Conservation (phyloP, 2,797 vertebrate species). For the Remorina albescens region DNA sequence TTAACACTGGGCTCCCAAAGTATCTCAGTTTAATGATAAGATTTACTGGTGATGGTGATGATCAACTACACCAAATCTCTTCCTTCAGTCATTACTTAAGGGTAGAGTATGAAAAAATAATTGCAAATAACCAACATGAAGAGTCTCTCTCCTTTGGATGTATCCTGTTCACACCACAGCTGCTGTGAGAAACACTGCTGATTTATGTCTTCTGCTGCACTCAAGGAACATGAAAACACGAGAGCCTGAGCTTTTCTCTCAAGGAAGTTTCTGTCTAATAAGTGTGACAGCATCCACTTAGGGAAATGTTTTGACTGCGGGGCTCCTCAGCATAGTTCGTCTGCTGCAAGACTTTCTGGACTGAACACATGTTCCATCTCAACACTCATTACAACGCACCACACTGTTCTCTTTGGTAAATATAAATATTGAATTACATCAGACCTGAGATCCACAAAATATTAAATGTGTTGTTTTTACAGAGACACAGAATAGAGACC, state of each 20-base stretch:
- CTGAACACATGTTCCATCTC: slow-evolving; percentile 11
- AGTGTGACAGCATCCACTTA: slow-evolving; percentile 45
- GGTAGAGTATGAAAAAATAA: background rate
- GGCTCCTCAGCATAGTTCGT: slow-evolving; percentile 8
- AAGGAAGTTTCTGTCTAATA: slow-evolving; percentile 43
- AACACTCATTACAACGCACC: background rate
- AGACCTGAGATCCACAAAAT: background rate
- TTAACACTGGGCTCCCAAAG: background rate
- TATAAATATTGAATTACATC: slow-evolving; percentile 2
- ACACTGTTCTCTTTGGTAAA: background rate
- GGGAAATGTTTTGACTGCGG: slow-evolving; percentile 32
- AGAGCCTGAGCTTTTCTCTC: slow-evolving; percentile 21
- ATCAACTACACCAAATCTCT: slow-evolving; percentile 7
- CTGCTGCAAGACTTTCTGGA: slow-evolving; percentile 9
- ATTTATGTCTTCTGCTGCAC: slow-evolving; percentile 5
- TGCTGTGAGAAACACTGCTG: background rate
- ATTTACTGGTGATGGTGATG: slow-evolving; percentile 19
- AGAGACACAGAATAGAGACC: background rate
- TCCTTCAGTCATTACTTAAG: background rate
- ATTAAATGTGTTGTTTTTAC: background rate
- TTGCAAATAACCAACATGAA: background rate
- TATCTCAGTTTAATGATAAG: slow-evolving; percentile 10
- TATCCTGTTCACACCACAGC: slow-evolving; percentile 4
- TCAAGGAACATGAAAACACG: slow-evolving; percentile 23
- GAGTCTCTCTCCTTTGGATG: background rate